phyloP scores from a whole-genome alignment of 1,140 invertebrate species.

The Drosophila tropicalis region DNA sequence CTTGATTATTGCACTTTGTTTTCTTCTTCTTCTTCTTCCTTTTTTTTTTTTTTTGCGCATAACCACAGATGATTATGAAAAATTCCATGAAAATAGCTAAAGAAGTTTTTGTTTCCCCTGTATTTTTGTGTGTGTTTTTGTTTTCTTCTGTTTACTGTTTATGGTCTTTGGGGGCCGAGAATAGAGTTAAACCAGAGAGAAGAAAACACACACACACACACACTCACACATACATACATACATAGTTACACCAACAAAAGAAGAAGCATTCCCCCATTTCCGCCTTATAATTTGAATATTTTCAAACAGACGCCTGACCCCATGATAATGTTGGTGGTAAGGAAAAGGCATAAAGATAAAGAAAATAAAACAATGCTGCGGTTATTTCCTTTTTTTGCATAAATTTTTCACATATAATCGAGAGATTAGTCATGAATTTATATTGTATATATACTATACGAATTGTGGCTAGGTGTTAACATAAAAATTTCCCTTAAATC shows the following conservation, averaged over 20 bases:
- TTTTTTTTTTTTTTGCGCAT: conserved; percentile 62
- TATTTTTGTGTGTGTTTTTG: conserved; percentile 13
- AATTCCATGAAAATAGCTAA: conserved; percentile 78
- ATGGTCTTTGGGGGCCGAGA: conserved; percentile 67
- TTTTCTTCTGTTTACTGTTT: conserved; percentile 71
- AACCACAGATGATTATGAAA: conserved; percentile 71
- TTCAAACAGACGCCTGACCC: neutral
- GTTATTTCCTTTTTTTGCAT: conserved; percentile 33
- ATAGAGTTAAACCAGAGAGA: conserved; percentile 38
- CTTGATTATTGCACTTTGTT: conserved; percentile 26
- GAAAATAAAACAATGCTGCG: conserved; percentile 21
- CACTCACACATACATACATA: conserved; percentile 3
- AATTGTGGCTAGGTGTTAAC: conserved; percentile 17
- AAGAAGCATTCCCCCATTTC: conserved; percentile 71
- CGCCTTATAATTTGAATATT: conserved; percentile 58
- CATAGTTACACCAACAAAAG: conserved; percentile 30
- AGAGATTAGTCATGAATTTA: conserved; percentile 54
- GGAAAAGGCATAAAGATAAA: conserved; percentile 23
- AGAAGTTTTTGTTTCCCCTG: conserved; percentile 58
- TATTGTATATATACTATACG: conserved; percentile 5
- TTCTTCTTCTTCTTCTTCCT: conserved; percentile 53
- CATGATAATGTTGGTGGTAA: conserved; percentile 6
- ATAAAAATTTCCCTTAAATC: conserved; percentile 1
- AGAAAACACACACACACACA: conserved; percentile 37
- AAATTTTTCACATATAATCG: conserved; percentile 60